Base-by-base conservation (phyloP, 2,888 invertebrate genomes). In the Elegia similella region DNA sequence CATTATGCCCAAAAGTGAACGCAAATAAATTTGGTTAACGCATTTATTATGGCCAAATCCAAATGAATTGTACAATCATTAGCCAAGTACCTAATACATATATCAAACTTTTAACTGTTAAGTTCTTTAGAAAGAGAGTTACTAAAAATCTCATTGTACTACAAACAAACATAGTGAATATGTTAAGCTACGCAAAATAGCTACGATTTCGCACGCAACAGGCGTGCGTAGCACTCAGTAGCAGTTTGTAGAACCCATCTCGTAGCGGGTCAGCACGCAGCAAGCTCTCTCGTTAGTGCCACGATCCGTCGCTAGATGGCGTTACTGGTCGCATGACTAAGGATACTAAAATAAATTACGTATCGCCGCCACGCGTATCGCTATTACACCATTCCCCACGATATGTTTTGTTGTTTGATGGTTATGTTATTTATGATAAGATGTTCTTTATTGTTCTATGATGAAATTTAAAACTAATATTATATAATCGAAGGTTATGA, bases 261-360 rank as follows among this genome's bases (percentile, higher is more conserved):
- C 55, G 59, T 55, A 52, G 52, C 59, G 46, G 13, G 15, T 5
- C 30, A 43, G 53, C 47, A 56, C 12, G 38, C 50, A 15, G 8
- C 43, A 38, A 58, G 52, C 30, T 55, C 52, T 63, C 61, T 58
- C 48, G 56, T 23, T 50, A 56, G 56, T 56, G 29, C 42, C 29
- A 6, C 7, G 13, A 32, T 0, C 1, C 1, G 12, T n/a, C 57
- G 42, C 60, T 68, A 80, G 80, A 76, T 80, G 80, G 75, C 76
- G 72, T 30, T 67, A 74, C 59, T 42, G 30, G 78, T 70, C 30
- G 3, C 58, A 29, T 12, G 0, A 15, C 13, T 32, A 12, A 12
- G 2, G 29, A 30, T 42, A 42, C 53, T 6, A 13, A 43, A 43
- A 15, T 42, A 42, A 23, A 43, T 43, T 43, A 42, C 42, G 29